Conservation (phyloP, 2,888 invertebrate genomes). For the Tolmerus cingulatus region DNA sequence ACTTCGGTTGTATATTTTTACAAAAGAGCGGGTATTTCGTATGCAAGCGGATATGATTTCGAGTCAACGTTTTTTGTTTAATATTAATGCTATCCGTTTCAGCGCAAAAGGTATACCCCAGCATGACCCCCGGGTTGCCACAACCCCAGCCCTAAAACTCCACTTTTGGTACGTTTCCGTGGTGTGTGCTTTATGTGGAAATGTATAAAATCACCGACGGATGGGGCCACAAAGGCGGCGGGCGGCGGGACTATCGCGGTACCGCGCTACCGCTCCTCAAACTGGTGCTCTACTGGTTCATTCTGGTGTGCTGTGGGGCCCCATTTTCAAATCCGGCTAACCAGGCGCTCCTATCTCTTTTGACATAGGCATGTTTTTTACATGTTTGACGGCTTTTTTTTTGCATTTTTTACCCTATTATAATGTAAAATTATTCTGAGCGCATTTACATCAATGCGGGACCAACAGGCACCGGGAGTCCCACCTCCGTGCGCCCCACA, state of each 20-base stretch:
- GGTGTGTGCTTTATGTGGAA: background rate
- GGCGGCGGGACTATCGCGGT: background rate
- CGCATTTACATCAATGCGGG: slow-evolving; percentile 35
- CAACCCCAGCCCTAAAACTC: slow-evolving; percentile 4
- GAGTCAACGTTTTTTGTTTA: slow-evolving; percentile 26
- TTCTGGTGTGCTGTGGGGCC: background rate
- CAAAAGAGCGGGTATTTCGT: background rate
- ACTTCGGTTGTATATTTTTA: background rate
- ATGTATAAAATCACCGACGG: background rate
- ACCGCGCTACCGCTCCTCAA: background rate
- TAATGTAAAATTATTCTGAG: slow-evolving; percentile 38
- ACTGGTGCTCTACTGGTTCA: background rate
- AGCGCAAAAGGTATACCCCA: slow-evolving; percentile 11
- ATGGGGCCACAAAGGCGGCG: background rate
- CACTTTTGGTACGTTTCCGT: background rate
- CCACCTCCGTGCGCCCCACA: background rate
- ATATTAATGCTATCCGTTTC: slow-evolving; percentile 29
- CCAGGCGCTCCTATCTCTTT: background rate
- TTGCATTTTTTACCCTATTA: slow-evolving; percentile 5
- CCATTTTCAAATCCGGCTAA: slow-evolving; percentile 9
- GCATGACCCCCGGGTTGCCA: slow-evolving; percentile 9
- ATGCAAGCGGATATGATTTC: slow-evolving; percentile 29
- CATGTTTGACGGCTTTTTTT: slow-evolving; percentile 12
- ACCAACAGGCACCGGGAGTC: background rate
- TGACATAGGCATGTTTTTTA: slow-evolving; percentile 28